phyloP scores from a whole-genome alignment of 2,797 vertebrate genomes.

The Enteromius radiatus region DNA sequence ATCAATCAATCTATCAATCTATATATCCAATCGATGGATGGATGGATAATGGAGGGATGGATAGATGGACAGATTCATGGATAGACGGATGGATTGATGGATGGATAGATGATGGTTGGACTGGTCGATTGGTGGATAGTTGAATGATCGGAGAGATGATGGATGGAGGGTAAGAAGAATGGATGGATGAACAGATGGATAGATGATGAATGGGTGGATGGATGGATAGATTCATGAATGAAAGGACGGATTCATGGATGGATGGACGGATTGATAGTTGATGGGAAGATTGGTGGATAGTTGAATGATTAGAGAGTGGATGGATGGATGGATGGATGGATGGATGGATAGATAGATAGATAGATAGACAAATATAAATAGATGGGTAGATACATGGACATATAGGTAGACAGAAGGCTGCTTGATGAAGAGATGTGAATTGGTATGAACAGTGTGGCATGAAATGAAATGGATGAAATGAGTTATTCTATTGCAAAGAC shows the following conservation, averaged over 20 bases:
- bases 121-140: not conserved
- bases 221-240: too few relatives aligned
- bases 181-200: not conserved
- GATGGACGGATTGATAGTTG: not conserved
- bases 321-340: not conserved
- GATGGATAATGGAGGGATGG: not conserved
- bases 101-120: not conserved
- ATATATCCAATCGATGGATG: not conserved
- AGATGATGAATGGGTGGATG: too few relatives aligned
- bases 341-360: not conserved
- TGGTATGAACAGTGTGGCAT: constrained; percentile 2
- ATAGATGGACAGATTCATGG: too few relatives aligned
- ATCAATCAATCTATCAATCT: too few relatives aligned
- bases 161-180: not conserved
- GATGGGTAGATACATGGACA: not conserved
- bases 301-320: too few relatives aligned
- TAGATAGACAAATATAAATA: not conserved
- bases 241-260: not conserved
- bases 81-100: not conserved
- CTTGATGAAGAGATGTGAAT: constrained; percentile 9
- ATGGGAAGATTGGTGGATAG: too few relatives aligned
- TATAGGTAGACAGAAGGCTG: not conserved
- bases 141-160: too few relatives aligned
- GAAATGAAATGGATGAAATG: constrained; percentile 24
- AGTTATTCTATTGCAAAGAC: constrained; percentile 21